Conservation (phyloP, 1,140 invertebrate species). For the Periplaneta americana region DNA sequence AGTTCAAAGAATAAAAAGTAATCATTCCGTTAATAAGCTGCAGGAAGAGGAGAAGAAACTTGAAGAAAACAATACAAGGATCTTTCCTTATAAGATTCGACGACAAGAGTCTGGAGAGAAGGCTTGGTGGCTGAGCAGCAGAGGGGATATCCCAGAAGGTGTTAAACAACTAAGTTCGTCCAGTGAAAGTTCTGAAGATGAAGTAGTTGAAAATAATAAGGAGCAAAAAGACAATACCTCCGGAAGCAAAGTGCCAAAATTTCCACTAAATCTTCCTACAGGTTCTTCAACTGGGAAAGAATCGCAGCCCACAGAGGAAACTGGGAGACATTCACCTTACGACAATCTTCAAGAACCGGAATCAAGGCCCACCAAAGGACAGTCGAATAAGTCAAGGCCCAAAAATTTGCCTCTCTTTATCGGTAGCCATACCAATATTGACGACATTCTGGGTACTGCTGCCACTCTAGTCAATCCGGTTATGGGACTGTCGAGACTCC, state of each 20-base stretch:
- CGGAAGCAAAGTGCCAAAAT: conserved; percentile 6
- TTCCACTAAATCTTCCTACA: conserved; percentile 10
- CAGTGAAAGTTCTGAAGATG: conserved; percentile 23
- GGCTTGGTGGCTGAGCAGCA: conserved; percentile 19
- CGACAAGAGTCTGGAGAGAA: conserved; percentile 25
- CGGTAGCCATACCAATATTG: conserved; percentile 73
- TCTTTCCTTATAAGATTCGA: conserved; percentile 32
- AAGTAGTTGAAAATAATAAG: conserved; percentile 13
- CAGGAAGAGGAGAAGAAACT: not conserved
- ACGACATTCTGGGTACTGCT: conserved; percentile 63
- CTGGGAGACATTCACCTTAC: conserved; percentile 54
- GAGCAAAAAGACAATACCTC: conserved; percentile 4
- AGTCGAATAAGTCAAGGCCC: conserved; percentile 23
- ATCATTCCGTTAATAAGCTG: not conserved
- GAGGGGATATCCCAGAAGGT: conserved; percentile 16
- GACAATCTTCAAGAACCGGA: conserved; percentile 48
- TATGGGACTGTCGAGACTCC: conserved; percentile 4
- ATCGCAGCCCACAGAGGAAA: conserved; percentile 29
- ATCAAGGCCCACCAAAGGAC: conserved; percentile 13
- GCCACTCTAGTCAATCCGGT: conserved; percentile 13
- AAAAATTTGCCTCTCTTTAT: conserved; percentile 56
- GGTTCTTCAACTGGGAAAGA: not conserved
- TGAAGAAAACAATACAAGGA: not conserved
- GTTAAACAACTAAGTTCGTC: conserved; percentile 22
- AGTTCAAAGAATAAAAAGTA: conserved; percentile 12